phyloP scores from a whole-genome alignment of 2,888 invertebrate species.

The Griposia aprilina region DNA sequence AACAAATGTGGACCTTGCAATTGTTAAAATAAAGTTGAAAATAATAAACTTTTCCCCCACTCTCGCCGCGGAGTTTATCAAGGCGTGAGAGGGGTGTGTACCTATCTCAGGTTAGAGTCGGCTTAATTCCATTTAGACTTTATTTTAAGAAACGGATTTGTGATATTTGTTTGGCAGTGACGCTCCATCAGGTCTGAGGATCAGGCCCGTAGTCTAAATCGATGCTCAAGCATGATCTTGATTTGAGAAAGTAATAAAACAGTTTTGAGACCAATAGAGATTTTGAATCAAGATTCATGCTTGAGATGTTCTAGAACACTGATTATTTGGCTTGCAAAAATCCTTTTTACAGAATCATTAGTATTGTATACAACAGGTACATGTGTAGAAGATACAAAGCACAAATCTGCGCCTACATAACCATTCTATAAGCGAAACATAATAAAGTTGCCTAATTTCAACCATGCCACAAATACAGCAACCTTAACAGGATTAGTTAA shows the following conservation, averaged over 20 bases:
- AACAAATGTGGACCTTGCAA: neutral
- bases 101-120: too few species aligned
- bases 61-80: too few species aligned
- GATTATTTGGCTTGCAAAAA: neutral
- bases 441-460: constrained; percentile 7
- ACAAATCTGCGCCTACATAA: neutral
- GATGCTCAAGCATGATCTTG: neutral
- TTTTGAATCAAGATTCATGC: neutral
- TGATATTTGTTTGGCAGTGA: neutral
- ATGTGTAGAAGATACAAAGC: neutral
- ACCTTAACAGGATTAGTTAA: constrained; percentile 21
- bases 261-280: too few species aligned
- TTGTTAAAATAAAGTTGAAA: neutral
- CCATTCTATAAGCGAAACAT: neutral
- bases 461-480: constrained; percentile 54
- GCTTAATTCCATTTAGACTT: neutral
- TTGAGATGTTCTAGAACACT: neutral
- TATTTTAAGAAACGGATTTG: neutral
- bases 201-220: neutral
- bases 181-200: neutral
- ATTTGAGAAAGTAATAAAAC: neutral
- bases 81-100: too few species aligned
- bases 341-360: neutral
- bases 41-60: neutral
- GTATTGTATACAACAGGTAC: neutral